Base-by-base conservation (phyloP, 2,797 vertebrate species). In the Rhyacichthys aspro region DNA sequence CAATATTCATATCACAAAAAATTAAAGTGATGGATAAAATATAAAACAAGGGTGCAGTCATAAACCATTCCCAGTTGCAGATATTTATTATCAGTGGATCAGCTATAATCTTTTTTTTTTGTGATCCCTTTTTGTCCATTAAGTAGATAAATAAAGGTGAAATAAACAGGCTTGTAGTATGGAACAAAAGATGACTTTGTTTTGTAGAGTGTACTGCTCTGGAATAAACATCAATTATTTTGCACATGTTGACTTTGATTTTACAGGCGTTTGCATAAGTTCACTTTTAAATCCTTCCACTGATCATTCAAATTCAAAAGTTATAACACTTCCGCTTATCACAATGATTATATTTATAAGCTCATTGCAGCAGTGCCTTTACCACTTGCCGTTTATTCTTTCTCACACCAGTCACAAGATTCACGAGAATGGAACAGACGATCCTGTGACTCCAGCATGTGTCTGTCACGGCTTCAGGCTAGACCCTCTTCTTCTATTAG, bases 401-500 rank as follows among this genome's bases (percentile, higher is more conserved):
- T 42, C 56, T 67, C 54, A 68, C 59, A 42, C 59, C 48, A 39
- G 33, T 63, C 16, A 6, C 23, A 34, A 8, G 6, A 11, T 54
- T 53, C 57, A 37, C 9, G 14, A 63, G 63, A 76, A 74, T 52
- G 64, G 73, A 83, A 67, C 58, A 23, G 14, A 39, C 43, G 42
- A 78, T 78, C 78, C 63, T 0, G 14, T 67, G 70, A 61, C 72
- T 73, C 49, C 39, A 2, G 50, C 28, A 5, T 46, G 48, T 64
- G 49, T 52, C 54, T 67, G 59, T 48, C 19, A n/a, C 7, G 12
- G 78, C 63, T 70, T 5, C 5, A 34, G 72, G 63, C 43, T 32
- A 50, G 38, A 43, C 17, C 8, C 74, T 78, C 66, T 38, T 65
- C 79, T 66, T 76, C 78, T 71, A 72, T 86, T 86, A 82, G 72